A percentile compares a stretch with the other conserved stretches of the same genome.
These are phyloP conservation scores for Trachelus stipa DNA, from an alignment of 2,888 invertebrate species.

Conservation along the genomic window DNA sequence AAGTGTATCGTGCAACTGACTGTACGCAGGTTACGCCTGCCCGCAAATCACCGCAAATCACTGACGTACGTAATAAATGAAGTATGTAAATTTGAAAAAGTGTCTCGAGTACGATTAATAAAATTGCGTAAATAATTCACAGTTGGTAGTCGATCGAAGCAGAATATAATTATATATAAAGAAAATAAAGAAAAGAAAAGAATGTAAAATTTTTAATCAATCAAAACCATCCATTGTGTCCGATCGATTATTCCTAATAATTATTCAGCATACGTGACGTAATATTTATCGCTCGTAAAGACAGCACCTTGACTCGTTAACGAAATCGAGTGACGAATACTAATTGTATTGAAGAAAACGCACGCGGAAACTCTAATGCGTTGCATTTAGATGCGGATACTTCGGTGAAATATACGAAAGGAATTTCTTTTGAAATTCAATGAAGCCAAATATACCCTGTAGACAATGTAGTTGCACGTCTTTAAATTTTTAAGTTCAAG, in stretches of 20 bases:
- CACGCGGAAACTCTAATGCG: background rate
- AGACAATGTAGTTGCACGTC: background rate
- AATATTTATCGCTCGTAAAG: background rate
- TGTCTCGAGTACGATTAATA: background rate
- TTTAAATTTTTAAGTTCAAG: background rate
- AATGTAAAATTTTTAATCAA: background rate
- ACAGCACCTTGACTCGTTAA: background rate
- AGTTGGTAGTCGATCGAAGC: background rate
- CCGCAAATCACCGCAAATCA: background rate
- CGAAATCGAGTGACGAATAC: background rate
- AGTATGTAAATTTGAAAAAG: background rate
- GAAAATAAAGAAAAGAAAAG: background rate
- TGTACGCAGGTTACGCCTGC: background rate
- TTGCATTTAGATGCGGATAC: background rate
- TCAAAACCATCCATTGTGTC: background rate
- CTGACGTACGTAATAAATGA: background rate
- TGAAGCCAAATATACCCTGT: background rate
- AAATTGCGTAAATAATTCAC: background rate
- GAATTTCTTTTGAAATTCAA: background rate
- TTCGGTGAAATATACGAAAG: background rate
- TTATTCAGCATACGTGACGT: background rate
- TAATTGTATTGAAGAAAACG: background rate
- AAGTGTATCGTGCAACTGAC: background rate
- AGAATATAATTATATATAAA: background rate
- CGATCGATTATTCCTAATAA: background rate